Evolutionary conservation across 2,113 vertebrate genomes (phyloP).

Genomic region (Haliaeetus leucogaster): DNA sequence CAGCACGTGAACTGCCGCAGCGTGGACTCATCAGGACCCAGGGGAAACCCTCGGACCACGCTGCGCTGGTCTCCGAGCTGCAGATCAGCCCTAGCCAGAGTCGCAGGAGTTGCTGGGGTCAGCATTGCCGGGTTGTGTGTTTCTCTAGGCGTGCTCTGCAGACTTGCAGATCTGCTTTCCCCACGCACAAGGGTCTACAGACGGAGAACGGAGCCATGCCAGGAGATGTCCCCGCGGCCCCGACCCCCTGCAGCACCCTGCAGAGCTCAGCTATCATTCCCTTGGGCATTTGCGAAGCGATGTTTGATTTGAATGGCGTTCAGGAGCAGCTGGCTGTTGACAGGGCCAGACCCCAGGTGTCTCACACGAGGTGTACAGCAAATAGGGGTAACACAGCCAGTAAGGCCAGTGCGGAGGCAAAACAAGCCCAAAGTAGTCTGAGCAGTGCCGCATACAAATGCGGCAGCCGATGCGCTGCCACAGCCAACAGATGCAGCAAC

Average conservation of each 20-base stretch:
- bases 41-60: accelerated
- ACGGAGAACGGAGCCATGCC: accelerated
- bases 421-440: not conserved
- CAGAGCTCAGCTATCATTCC: not conserved
- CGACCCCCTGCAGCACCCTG: not conserved
- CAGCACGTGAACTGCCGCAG: not conserved
- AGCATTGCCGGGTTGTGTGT: not conserved
- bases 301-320: not conserved
- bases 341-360: not conserved
- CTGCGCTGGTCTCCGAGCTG: not conserved
- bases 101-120: not conserved
- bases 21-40: not conserved
- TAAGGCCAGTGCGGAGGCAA: not conserved
- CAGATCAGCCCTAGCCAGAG: no score
- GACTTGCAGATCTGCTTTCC: not conserved
- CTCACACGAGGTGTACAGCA: not conserved
- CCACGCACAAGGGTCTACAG: accelerated
- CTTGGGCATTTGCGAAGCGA: not conserved
- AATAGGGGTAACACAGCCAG: not conserved
- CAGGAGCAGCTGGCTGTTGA: not conserved
- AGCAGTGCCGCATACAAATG: not conserved
- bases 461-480: not conserved
- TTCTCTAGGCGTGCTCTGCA: no score
- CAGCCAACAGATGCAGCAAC: not conserved
- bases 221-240: not conserved